Evolutionary conservation across 2,888 invertebrate genomes (phyloP).

Genomic region (Rhamnusium bicolor): DNA sequence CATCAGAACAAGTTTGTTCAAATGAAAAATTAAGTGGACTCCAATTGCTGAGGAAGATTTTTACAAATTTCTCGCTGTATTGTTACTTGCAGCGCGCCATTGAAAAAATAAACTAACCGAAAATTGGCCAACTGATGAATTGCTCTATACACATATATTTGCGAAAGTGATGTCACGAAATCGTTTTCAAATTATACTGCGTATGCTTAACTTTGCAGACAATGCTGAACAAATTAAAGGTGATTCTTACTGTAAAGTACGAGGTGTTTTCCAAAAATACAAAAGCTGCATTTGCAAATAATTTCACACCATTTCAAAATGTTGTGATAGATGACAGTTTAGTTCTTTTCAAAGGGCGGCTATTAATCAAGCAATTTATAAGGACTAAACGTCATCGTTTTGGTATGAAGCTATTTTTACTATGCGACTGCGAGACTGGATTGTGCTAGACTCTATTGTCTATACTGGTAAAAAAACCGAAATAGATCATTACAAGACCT

Average conservation of each 20-base stretch:
- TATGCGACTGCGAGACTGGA: slow-evolving; percentile 2
- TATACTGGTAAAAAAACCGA: slow-evolving; percentile 2
- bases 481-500: neutral
- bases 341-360: slow-evolving; percentile 1
- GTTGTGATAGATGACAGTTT: neutral
- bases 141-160: neutral
- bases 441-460: neutral
- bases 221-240: slow-evolving; percentile 2
- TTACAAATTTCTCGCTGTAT: slow-evolving; percentile 5
- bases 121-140: slow-evolving; percentile 10
- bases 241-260: neutral
- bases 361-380: slow-evolving; percentile 2
- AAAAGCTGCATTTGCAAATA: slow-evolving; percentile 5
- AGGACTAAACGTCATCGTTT: slow-evolving; percentile 2
- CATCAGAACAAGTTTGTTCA: slow-evolving; percentile 2
- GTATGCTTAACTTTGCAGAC: neutral
- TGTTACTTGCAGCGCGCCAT: slow-evolving; percentile 5
- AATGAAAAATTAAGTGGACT: slow-evolving; percentile 7
- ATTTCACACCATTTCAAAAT: slow-evolving; percentile 5
- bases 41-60: slow-evolving; percentile 7
- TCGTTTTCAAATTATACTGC: slow-evolving; percentile 9
- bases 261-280: neutral
- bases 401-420: neutral
- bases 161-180: slow-evolving; percentile 10
- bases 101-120: slow-evolving; percentile 7